Percentiles rank a stretch among this genome's conserved stretches.
Conservation (phyloP, 2,888 invertebrate genomes). For the Ennomos fuscantarius region DNA sequence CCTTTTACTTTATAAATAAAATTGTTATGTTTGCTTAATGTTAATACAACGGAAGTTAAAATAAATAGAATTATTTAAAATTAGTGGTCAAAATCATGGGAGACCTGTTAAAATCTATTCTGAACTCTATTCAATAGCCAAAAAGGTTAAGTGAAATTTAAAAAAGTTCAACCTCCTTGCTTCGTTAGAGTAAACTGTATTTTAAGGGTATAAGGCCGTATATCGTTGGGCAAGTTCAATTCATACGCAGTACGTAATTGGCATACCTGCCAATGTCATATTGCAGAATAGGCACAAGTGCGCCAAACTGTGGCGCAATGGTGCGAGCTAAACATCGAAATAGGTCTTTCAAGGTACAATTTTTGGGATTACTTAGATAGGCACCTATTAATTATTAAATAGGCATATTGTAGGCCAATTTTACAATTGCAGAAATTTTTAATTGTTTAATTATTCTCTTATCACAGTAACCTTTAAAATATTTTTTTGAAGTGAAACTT, state of each 20-base stretch:
- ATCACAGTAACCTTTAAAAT: too few species aligned
- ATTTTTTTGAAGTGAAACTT: too few species aligned
- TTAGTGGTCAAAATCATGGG: too few species aligned
- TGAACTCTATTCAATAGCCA: slow-evolving; percentile 3
- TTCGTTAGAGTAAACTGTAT: slow-evolving; percentile 1
- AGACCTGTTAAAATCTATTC: too few species aligned
- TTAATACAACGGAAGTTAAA: too few species aligned
- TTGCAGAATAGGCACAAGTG: slow-evolving; percentile 45
- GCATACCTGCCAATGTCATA: slow-evolving; percentile 52
- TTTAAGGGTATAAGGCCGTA: slow-evolving; percentile 10
- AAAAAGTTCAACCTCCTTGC: background rate
- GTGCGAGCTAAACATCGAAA: slow-evolving; percentile 32
- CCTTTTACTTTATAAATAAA: too few species aligned
- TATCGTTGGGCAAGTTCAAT: slow-evolving; percentile 15
- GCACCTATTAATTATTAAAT: too few species aligned
- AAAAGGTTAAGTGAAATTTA: background rate
- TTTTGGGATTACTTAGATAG: slow-evolving; percentile 1
- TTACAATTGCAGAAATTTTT: too few species aligned
- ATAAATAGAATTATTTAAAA: too few species aligned
- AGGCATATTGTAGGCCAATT: too few species aligned
- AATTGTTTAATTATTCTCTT: too few species aligned
- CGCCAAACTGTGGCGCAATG: slow-evolving; percentile 50
- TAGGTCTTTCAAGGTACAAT: slow-evolving; percentile 23
- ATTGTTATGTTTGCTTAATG: too few species aligned
- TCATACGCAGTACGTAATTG: slow-evolving; percentile 33